Base-by-base conservation (phyloP, 2,797 vertebrate species). In the Ibycter americanus region DNA sequence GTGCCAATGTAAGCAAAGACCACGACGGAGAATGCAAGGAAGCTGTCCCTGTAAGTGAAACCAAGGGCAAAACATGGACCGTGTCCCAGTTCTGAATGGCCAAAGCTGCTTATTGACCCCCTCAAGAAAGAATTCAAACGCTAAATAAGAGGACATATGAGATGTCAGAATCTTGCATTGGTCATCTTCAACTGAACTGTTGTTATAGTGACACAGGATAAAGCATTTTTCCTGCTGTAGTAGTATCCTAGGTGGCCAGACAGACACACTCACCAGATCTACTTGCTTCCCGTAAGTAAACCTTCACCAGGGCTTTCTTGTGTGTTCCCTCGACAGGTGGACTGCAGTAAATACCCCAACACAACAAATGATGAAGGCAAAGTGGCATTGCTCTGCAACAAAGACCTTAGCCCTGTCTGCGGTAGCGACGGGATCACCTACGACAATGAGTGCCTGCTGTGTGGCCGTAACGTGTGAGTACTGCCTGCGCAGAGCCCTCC, bases 341-440 rank as follows among this genome's bases (percentile, higher is more conserved):
- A 96, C 44, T 97, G 96, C 90, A 97, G 89, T 31, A 90, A 4
- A 44, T 95, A 96, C 12, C 34, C 87, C 83, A 97, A 97, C 76
- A 49, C 6, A 1, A 97, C 96, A 36, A 87, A 12, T 0, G 91
- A 91, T 38, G 96, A 96, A 19, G 96, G 95, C 52, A 97, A 95
- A 89, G 73, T 14, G 47, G 22, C 0, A 27, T 2, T 76, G 31
- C 21, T 70, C 31, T 97, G 96, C 58, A 32, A 0, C 22, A 88
- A 70, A 44, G 58, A 51, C 16, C 1, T 40, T 46, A 82, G 1
- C 34, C 88, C 66, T 0, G 0, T 96, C 34, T 97, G 96, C 0
- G 93, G 96, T 11, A 93, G 89, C 0, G 83, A 97, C 0, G 87
- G 96, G 77, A 77, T 88, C 66, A 96, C 93, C 85, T 97, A 97